These are phyloP conservation scores for Lamproptera curius DNA, from an alignment of 2,888 invertebrate genomes.

Conservation along the genomic window DNA sequence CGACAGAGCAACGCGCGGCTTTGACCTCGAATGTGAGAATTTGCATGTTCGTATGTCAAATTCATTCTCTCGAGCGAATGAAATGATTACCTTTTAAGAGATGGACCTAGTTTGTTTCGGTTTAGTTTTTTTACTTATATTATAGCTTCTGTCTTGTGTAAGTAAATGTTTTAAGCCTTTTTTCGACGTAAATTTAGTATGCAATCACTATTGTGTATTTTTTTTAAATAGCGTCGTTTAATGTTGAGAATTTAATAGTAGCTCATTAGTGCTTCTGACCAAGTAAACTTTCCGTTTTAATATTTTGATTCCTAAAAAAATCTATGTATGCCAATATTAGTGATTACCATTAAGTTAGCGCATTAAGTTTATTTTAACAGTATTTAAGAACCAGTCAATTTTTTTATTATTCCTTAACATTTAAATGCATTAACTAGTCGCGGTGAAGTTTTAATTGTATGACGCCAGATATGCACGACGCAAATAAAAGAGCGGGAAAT, in stretches of 20 bases:
- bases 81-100: too few species aligned
- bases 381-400: background rate
- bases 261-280: too few species aligned
- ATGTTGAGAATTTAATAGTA: too few species aligned
- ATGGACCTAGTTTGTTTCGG: too few species aligned
- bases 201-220: too few species aligned
- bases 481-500: slow-evolving; percentile 9
- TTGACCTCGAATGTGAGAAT: slow-evolving; percentile 14
- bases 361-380: background rate
- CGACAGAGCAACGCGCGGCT: slow-evolving; percentile 6
- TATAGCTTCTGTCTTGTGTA: too few species aligned
- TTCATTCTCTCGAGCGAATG: background rate
- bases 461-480: background rate
- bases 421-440: background rate
- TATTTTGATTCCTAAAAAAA: background rate
- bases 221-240: too few species aligned
- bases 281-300: too few species aligned
- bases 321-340: background rate
- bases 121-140: too few species aligned
- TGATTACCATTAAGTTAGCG: background rate
- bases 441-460: background rate
- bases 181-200: too few species aligned
- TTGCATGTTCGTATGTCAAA: slow-evolving; percentile 10
- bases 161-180: too few species aligned
- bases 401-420: background rate